Evolutionary conservation across 2,113 vertebrate species (phyloP).

Genomic region (Callithrix jacchus): DNA sequence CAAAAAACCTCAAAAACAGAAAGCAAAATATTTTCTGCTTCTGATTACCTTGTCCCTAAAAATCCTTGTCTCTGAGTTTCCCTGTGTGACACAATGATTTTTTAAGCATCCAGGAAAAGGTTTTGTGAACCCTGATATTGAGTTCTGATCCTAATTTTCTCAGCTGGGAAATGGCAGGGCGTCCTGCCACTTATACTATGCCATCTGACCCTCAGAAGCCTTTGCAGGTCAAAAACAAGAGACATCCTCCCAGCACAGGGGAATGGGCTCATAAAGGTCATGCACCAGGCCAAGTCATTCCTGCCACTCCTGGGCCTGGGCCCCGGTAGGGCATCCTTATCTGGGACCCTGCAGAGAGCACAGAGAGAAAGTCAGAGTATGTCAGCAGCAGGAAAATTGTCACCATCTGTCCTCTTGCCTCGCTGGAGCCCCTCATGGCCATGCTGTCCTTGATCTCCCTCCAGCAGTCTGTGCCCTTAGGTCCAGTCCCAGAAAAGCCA

Average conservation of each 20-base stretch:
- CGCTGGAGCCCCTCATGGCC: not conserved
- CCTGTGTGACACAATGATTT: not conserved
- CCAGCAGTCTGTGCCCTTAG: accelerated
- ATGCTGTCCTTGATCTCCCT: not conserved
- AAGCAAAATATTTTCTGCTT: not conserved
- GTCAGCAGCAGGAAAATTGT: not conserved
- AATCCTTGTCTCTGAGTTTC: not conserved
- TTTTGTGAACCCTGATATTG: not conserved
- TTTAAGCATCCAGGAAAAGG: not conserved
- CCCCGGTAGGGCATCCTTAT: not conserved
- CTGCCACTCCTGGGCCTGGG: not conserved
- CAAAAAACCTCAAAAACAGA: not conserved
- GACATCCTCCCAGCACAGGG: not conserved
- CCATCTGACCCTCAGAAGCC: not conserved
- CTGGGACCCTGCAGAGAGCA: not conserved
- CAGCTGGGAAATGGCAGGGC: not conserved
- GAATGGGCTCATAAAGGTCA: not conserved
- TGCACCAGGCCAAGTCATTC: not conserved
- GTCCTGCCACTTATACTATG: not conserved
- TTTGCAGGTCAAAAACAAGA: not conserved
- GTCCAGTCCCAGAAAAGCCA: not conserved
- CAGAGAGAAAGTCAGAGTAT: not conserved
- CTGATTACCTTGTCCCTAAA: not conserved
- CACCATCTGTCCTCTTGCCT: not conserved
- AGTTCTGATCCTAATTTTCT: not conserved